Base-by-base conservation (phyloP, 1,140 invertebrate species). In the Hypothenemus hampei region DNA sequence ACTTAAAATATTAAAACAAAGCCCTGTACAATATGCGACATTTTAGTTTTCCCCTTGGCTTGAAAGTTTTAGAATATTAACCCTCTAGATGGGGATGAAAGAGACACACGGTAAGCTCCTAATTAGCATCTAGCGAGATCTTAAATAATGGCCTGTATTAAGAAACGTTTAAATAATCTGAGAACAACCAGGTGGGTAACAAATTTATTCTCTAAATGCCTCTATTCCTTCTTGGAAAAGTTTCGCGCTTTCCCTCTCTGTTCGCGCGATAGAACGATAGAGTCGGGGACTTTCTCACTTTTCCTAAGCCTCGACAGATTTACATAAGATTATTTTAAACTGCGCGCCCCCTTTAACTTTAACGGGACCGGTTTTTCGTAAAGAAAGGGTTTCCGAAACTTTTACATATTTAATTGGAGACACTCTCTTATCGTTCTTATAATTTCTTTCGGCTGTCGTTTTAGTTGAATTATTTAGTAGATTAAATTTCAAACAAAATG, bases 111-210 rank as follows among this genome's bases (percentile, higher is more conserved):
- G 37, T 45, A 60, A 60, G 59, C 54, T 58, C 57, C 62, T 66
- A 69, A 69, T 69, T 69, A 69, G 58, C 67, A 69, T 69, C 58
- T 35, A 35, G 62, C 62, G 62, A 55, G 63, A 69, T 69, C 67
- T 65, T 69, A 69, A 69, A 69, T 69, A 69, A 69, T 66, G 67
- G 65, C 60, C 65, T 64, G 67, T 67, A 69, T 69, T 69, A 69
- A 69, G 67, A 69, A 69, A 67, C 65, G 67, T 66, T 69, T 69
- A 69, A 69, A 69, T 69, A 69, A 69, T 67, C 67, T 67, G 67
- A 64, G 67, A 69, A 69, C 67, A 65, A 65, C 64, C 67, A 69
- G 67, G 67, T 69, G 67, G 65, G 58, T 59, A 59, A 61, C 61
- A 64, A 69, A 59, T 69, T 69, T 69, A 69, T 65, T 62, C 65